Conservation (phyloP, 2,888 invertebrate genomes). For the Notodonta ziczac region DNA sequence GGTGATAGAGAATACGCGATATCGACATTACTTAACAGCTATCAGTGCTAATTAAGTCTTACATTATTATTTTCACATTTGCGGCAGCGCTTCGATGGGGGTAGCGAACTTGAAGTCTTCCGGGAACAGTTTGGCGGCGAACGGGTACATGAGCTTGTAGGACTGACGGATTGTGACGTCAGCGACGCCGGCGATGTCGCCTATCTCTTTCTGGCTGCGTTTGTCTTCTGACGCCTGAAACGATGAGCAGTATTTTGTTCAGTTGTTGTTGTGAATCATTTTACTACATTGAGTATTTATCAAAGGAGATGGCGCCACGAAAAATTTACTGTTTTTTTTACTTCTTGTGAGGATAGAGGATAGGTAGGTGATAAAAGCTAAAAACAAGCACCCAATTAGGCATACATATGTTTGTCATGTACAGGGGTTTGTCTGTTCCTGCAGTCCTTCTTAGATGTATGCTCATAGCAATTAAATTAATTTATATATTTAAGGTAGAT, state of each 20-base stretch:
- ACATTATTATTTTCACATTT: slow-evolving; percentile 83
- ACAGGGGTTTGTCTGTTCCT: too few relatives aligned
- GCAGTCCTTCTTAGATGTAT: too few relatives aligned
- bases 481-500: too few relatives aligned
- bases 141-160: slow-evolving; percentile 98
- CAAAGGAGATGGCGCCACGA: too few relatives aligned
- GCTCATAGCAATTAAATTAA: too few relatives aligned
- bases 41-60: background rate
- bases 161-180: slow-evolving; percentile 99
- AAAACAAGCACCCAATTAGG: too few relatives aligned
- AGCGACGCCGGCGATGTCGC: slow-evolving; percentile 98
- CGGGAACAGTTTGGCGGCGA: slow-evolving; percentile 96
- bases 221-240: slow-evolving; percentile 95
- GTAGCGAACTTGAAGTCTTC: slow-evolving; percentile 98
- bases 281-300: too few relatives aligned
- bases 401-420: too few relatives aligned
- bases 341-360: too few relatives aligned
- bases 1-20: background rate
- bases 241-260: background rate
- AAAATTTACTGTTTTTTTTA: too few relatives aligned
- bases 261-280: too few relatives aligned
- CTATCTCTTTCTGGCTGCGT: slow-evolving; percentile 98
- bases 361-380: too few relatives aligned
- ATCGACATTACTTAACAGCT: background rate
- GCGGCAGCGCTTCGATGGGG: slow-evolving; percentile 96